Percentiles rank a stretch among this genome's conserved stretches.
These are phyloP conservation scores for Acarapis woodi DNA, from an alignment of 1,140 invertebrate species.

Conservation along the genomic window DNA sequence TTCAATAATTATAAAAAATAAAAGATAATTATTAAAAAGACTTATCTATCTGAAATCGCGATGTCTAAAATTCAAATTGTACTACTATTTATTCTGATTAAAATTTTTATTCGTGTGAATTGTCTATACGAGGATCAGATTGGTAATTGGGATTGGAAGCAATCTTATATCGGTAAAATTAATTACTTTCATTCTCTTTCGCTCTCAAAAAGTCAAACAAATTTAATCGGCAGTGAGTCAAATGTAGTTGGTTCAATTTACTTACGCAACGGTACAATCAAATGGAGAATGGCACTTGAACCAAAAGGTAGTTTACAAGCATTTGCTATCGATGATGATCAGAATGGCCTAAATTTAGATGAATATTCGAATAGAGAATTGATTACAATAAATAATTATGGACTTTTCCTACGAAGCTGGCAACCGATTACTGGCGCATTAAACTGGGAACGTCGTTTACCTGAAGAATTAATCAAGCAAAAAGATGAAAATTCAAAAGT, in stretches of 20 bases:
- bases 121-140: conserved; percentile 13
- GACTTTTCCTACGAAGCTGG: conserved; percentile 44
- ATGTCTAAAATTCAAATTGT: no score
- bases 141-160: conserved; percentile 27
- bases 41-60: no score
- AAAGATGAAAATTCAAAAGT: neutral
- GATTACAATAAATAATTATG: conserved; percentile 37
- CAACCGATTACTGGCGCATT: conserved; percentile 18
- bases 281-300: conserved; percentile 52
- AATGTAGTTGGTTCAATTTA: conserved; percentile 58
- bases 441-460: conserved; percentile 3
- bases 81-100: no score
- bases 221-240: conserved; percentile 41
- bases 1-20: no score
- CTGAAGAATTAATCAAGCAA: neutral
- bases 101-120: conserved; percentile 1
- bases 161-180: conserved; percentile 48
- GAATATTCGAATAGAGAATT: conserved; percentile 5
- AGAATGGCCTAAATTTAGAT: neutral
- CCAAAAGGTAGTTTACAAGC: conserved; percentile 28
- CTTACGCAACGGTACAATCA: conserved; percentile 43
- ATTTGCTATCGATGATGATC: neutral
- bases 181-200: conserved; percentile 33
- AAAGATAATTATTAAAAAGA: no score
- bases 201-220: conserved; percentile 7